Conservation (phyloP, 2,888 invertebrate genomes). For the Stomorhina lunata region DNA sequence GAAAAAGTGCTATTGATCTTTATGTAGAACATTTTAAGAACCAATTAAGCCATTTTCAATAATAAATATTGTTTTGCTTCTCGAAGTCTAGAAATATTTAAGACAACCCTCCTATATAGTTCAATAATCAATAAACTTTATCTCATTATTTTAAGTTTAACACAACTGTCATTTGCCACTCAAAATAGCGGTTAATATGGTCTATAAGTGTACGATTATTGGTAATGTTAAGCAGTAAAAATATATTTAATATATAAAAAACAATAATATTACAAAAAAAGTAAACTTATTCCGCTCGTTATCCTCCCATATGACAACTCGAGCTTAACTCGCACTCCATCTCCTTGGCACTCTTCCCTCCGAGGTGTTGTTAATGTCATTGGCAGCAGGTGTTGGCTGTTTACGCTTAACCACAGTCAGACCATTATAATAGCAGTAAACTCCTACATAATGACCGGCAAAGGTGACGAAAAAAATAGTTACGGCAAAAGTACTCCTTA, state of each 20-base stretch:
- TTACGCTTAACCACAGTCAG: constrained; percentile 54
- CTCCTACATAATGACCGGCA: neutral
- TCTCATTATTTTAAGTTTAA: neutral
- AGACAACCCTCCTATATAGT: too few species aligned
- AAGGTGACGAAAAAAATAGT: neutral
- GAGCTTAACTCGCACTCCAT: constrained; percentile 56
- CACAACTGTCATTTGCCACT: constrained; percentile 48
- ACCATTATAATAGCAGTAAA: constrained; percentile 41
- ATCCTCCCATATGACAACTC: neutral
- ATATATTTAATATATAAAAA: neutral
- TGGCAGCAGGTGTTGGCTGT: constrained; percentile 68
- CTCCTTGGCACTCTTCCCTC: too few species aligned
- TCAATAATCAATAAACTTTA: neutral
- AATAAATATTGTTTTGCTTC: too few species aligned
- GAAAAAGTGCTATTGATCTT: too few species aligned
- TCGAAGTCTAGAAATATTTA: too few species aligned
- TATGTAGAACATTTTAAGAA: too few species aligned
- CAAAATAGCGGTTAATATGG: constrained; percentile 49
- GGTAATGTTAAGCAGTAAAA: neutral
- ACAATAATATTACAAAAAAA: neutral
- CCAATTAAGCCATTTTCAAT: too few species aligned
- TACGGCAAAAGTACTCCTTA: neutral
- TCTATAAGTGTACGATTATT: constrained; percentile 9
- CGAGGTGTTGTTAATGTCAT: constrained; percentile 75
- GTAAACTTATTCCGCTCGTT: neutral